A percentile compares a stretch with the other conserved stretches of the same genome.
Conservation (phyloP, 2,888 invertebrate genomes). For the Amphimallon solstitiale region DNA sequence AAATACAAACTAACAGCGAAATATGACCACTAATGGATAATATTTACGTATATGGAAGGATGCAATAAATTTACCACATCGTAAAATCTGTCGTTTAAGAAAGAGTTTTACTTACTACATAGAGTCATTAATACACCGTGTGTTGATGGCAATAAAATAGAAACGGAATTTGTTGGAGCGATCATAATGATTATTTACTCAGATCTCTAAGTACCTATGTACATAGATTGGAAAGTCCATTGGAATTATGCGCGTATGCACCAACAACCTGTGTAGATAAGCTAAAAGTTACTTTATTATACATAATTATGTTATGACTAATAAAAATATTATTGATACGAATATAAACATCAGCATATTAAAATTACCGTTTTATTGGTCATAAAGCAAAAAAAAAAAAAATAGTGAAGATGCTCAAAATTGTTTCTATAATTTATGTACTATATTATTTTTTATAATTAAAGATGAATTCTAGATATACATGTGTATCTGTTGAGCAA, state of each 20-base stretch:
- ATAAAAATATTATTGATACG: conserved; percentile 17
- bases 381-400: conserved; percentile 9
- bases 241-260: not conserved
- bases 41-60: not conserved
- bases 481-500: conserved; percentile 2
- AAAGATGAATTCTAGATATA: conserved; percentile 6
- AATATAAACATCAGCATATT: conserved; percentile 18
- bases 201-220: not conserved
- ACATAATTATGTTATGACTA: conserved; percentile 20
- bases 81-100: conserved; percentile 24
- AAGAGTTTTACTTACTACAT: conserved; percentile 17
- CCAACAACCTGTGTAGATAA: not conserved
- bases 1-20: not conserved
- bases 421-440: conserved; percentile 18
- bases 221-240: not conserved
- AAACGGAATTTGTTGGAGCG: conserved; percentile 21
- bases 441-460: conserved; percentile 7
- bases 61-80: conserved; percentile 26
- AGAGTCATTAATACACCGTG: conserved; percentile 7
- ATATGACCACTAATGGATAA: conserved; percentile 12
- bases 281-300: conserved; percentile 11
- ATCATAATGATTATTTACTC: not conserved
- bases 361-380: conserved; percentile 27
- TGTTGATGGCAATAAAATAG: conserved; percentile 22
- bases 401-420: not conserved